phyloP scores from a whole-genome alignment of 2,888 invertebrate species.

The Napeogenes sylphis region DNA sequence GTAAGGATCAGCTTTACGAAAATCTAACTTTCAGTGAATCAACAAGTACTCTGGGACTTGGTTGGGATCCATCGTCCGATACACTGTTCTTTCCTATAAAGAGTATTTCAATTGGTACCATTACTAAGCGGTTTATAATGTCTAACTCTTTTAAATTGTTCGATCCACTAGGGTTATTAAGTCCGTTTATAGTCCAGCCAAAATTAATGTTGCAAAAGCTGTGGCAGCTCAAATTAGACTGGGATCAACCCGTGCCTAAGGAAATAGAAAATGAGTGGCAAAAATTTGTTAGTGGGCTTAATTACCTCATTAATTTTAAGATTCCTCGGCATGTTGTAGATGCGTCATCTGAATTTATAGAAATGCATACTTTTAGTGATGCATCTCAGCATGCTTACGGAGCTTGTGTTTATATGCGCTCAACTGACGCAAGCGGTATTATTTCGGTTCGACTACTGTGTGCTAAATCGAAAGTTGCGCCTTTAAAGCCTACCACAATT shows the following conservation, averaged over 20 bases:
- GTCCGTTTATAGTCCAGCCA: slow-evolving; percentile 17
- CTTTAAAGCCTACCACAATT: slow-evolving; percentile 20
- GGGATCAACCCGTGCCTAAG: slow-evolving; percentile 21
- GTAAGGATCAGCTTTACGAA: not conserved
- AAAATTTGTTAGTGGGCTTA: slow-evolving; percentile 8
- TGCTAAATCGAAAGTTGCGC: slow-evolving; percentile 21
- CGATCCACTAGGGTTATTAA: slow-evolving; percentile 23
- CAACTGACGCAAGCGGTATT: not conserved
- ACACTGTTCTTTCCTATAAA: slow-evolving; percentile 17
- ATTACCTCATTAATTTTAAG: not conserved
- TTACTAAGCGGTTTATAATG: slow-evolving; percentile 4
- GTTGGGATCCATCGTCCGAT: slow-evolving; percentile 1
- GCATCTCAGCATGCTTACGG: slow-evolving; percentile 1
- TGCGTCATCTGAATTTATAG: not conserved
- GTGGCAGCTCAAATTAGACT: slow-evolving; percentile 21
- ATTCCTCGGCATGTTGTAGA: slow-evolving; percentile 12
- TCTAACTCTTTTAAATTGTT: slow-evolving; percentile 21
- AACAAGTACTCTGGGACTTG: not conserved
- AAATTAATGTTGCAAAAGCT: slow-evolving; percentile 28
- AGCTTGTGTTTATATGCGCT: slow-evolving; percentile 7
- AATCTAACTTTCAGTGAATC: slow-evolving; percentile 8
- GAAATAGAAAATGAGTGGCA: slow-evolving; percentile 13
- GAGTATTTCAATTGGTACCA: too few species aligned
- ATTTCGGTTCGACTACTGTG: slow-evolving; percentile 11
- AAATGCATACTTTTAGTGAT: slow-evolving; percentile 11